These are phyloP conservation scores for Phortica magna DNA, from an alignment of 2,888 invertebrate species.

Conservation along the genomic window DNA sequence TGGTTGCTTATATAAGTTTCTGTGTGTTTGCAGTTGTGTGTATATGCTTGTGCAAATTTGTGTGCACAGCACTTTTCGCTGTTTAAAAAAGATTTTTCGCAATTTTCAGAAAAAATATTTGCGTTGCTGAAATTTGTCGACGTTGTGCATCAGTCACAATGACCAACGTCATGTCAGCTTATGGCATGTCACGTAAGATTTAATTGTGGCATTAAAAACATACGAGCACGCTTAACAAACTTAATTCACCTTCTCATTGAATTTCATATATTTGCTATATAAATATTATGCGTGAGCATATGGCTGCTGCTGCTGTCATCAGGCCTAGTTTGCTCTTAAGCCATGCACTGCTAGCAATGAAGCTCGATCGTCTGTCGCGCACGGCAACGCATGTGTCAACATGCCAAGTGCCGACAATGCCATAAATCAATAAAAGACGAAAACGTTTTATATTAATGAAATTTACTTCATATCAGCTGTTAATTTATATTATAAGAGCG, in stretches of 20 bases:
- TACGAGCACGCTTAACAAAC: background rate
- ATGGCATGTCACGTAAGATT: background rate
- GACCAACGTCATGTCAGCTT: background rate
- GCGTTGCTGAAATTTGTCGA: background rate
- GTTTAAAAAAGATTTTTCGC: too few relatives aligned
- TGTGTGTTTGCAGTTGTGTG: background rate
- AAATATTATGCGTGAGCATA: background rate
- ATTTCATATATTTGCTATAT: background rate
- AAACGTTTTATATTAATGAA: slow-evolving; percentile 21
- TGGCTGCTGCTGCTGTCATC: too few relatives aligned
- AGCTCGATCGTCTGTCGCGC: too few relatives aligned
- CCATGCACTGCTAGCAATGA: too few relatives aligned
- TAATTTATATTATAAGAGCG: background rate
- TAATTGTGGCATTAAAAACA: background rate
- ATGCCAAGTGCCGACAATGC: background rate
- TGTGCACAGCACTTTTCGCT: too few relatives aligned
- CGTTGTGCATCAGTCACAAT: background rate
- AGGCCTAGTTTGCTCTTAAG: too few relatives aligned
- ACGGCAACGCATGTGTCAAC: background rate
- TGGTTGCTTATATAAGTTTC: background rate
- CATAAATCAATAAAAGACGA: slow-evolving; percentile 1
- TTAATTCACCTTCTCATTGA: background rate
- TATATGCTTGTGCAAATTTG: too few relatives aligned
- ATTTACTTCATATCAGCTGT: slow-evolving; percentile 19
- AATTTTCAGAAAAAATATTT: background rate